Conservation (phyloP, 2,797 vertebrate species). For the Vespertilio murinus region DNA sequence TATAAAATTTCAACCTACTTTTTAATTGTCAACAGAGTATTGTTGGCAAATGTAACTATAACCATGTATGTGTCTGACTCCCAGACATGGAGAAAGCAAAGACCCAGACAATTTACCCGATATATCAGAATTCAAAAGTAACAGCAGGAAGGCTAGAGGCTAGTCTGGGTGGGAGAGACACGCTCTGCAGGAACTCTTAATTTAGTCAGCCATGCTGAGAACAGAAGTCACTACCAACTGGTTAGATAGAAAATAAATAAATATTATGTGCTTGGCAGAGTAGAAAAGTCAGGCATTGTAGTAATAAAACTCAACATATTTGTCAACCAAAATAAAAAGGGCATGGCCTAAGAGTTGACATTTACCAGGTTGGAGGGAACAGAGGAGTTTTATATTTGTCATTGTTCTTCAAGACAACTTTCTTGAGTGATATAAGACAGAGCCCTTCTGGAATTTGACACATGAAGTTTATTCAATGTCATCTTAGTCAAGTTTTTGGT, state of each 20-base stretch:
- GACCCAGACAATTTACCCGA: conserved; percentile 32
- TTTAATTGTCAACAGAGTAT: conserved; percentile 32
- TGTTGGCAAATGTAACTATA: conserved; percentile 4
- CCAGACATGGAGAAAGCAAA: not conserved
- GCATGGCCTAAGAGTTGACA: not conserved
- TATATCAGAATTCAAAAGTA: conserved; percentile 60
- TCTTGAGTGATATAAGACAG: not conserved
- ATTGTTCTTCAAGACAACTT: not conserved
- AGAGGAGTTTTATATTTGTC: conserved; percentile 18
- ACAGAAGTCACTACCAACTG: conserved; percentile 81
- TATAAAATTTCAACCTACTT: not conserved
- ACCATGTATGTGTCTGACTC: not conserved
- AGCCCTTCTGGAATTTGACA: not conserved
- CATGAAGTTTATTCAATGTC: not conserved
- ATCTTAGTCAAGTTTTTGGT: not conserved
- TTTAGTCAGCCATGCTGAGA: conserved; percentile 82
- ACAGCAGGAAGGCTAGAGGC: conserved; percentile 58
- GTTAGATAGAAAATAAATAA: conserved; percentile 80
- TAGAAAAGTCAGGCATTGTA: conserved; percentile 24
- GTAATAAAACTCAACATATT: conserved; percentile 39
- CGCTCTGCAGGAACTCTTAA: conserved; percentile 64
- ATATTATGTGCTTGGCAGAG: conserved; percentile 48
- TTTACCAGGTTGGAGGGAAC: not conserved
- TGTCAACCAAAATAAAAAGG: conserved; percentile 47
- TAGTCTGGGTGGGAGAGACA: conserved; percentile 61